These are phyloP conservation scores for Sarcophaga caerulescens DNA, from an alignment of 2,888 invertebrate species.

Conservation along the genomic window DNA sequence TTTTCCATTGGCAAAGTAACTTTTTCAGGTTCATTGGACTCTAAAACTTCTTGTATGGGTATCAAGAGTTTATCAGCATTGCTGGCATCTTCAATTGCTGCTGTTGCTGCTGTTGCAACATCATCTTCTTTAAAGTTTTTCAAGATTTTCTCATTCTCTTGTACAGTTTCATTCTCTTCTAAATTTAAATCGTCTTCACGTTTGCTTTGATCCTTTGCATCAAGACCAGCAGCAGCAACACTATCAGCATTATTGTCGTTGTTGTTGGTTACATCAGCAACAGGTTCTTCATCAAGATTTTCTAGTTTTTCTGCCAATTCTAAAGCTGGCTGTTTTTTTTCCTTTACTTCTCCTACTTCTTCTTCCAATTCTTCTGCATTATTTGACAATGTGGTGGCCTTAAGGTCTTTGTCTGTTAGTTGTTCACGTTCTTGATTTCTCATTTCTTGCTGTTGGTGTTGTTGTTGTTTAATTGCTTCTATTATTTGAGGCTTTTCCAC, in stretches of 20 bases:
- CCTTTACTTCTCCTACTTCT: conserved; percentile 19
- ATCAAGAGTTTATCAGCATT: conserved; percentile 36
- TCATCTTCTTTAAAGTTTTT: conserved; percentile 81
- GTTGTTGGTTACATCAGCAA: conserved; percentile 64
- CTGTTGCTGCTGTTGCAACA: conserved; percentile 77
- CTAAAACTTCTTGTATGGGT: conserved; percentile 81
- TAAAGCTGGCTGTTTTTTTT: conserved; percentile 6
- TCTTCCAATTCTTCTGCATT: neutral
- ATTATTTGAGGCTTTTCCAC: conserved; percentile 80
- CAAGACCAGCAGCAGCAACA: conserved; percentile 41
- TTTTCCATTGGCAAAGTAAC: conserved; percentile 82
- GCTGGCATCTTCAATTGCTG: conserved; percentile 10
- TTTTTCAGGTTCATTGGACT: conserved; percentile 83
- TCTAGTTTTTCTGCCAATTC: conserved; percentile 61
- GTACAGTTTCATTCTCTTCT: conserved; percentile 80
- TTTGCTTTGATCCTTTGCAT: conserved; percentile 74
- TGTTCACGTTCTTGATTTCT: conserved; percentile 28
- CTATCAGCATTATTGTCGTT: conserved; percentile 2
- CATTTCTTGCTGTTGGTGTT: conserved; percentile 66
- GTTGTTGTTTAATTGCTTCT: conserved; percentile 76
- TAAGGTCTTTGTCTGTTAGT: conserved; percentile 61
- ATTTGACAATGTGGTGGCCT: conserved; percentile 41
- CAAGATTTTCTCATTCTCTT: conserved; percentile 83
- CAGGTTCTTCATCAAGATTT: conserved; percentile 67
- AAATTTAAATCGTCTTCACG: conserved; percentile 75